Percentiles rank a stretch among this genome's conserved stretches.
Conservation (phyloP, 2,888 invertebrate genomes). For the Netelia fuscicornis region DNA sequence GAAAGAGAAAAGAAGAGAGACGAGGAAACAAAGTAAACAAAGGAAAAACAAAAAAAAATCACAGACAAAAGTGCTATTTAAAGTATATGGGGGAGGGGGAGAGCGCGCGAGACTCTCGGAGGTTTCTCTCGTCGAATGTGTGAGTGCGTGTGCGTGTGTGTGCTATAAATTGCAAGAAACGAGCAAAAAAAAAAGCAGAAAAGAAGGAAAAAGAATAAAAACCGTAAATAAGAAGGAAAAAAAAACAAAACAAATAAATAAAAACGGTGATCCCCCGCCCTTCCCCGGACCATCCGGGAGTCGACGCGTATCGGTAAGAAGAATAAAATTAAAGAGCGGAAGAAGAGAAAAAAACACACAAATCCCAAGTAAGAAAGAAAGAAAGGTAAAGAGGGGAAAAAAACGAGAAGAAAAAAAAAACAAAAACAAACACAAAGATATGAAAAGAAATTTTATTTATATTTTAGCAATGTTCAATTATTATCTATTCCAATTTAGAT, state of each 20-base stretch:
- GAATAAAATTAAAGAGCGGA: constrained; percentile 2
- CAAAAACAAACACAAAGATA: constrained; percentile 33
- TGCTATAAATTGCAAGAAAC: constrained; percentile 1
- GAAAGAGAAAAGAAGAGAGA: too few relatives aligned
- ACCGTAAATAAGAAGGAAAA: too few relatives aligned
- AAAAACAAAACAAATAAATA: too few relatives aligned
- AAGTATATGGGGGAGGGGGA: constrained; percentile 64
- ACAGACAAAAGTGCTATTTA: constrained; percentile 78
- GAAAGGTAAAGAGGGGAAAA: constrained; percentile 64
- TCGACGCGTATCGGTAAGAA: constrained; percentile 42
- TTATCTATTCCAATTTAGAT: constrained; percentile 77
- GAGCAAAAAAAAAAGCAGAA: constrained; percentile 15
- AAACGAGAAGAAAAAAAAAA: constrained; percentile 36
- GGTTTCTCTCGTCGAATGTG: constrained; percentile 20
- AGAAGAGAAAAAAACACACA: constrained; percentile 38
- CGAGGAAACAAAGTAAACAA: background rate
- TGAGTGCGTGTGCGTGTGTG: constrained; percentile 41
- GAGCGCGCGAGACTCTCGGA: constrained; percentile 53
- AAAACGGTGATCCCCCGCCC: background rate
- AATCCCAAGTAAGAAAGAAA: constrained; percentile 19
- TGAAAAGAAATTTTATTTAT: constrained; percentile 80
- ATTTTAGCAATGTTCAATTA: constrained; percentile 80
- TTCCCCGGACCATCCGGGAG: constrained; percentile 40
- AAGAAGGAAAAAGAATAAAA: constrained; percentile 18
- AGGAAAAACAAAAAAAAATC: constrained; percentile 48